Evolutionary conservation across 2,888 invertebrate species (phyloP), one percentile per base, ranked within the genome.

Genomic region (Agriopis leucophaearia): DNA sequence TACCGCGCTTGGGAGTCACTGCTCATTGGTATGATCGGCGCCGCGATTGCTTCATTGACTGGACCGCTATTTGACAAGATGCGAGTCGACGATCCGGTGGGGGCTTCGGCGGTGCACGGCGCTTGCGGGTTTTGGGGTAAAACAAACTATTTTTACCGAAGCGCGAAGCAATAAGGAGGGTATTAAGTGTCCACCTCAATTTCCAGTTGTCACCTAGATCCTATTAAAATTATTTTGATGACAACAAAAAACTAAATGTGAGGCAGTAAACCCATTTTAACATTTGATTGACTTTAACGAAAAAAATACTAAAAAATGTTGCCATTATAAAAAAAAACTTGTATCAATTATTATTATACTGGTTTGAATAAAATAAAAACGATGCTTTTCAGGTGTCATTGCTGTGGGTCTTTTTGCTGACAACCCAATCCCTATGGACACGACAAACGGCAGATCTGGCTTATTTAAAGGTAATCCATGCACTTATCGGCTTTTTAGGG

Each of bases 321-420:
- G 27, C 4, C 27, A 27, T 27, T 5, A 4, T 27, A 27, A 27
- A 27, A 27, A 27, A 27, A 27, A 5, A 27, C 27, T 3, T 27
- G 1, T 1, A 2, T 2, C 1, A 1, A 27, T 27, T 2, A 27
- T 27, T 1, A 27, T 2, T 27, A 27, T 27, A 27, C 18, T 27
- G 3, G 18, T 27, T 27, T 3, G 18, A 27, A 27, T 27, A 27
- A 27, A 27, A 27, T 27, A 27, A 27, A 27, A 27, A 2, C 8
- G 9, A 48, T 15, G 9, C 16, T 18, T 44, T 27, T 16, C 94
- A 98, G 97, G 98, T 10, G 96, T 98, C 18, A 68, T 98, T 15
- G 97, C 98, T 0, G 97, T 98, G 0, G 98, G 99, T 0, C 91
- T 99, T 0, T 98, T 99, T 83, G 98, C 98, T 10, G 96, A 97